Evolutionary conservation across 1,140 invertebrate genomes (phyloP).

Genomic region (Pollicipes pollicipes): DNA sequence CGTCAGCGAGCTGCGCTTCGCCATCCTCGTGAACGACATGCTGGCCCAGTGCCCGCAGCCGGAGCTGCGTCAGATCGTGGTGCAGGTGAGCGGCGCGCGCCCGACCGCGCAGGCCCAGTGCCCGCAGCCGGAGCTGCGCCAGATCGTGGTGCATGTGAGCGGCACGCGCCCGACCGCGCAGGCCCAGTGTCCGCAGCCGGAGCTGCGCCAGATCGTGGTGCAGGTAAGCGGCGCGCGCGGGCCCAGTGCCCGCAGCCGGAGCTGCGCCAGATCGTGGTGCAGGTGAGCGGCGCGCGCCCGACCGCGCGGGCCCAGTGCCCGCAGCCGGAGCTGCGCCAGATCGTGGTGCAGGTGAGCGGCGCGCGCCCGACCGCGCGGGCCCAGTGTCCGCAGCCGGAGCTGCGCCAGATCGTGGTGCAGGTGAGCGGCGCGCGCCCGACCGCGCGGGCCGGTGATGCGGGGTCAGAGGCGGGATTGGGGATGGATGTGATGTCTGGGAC

Average conservation of each 20-base stretch:
- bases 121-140: slow-evolving; percentile 67
- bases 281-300: too few relatives aligned
- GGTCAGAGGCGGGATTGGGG: too few relatives aligned
- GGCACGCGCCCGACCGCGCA: too few relatives aligned
- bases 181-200: slow-evolving; percentile 40
- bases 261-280: slow-evolving; percentile 85
- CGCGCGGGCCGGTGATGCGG: too few relatives aligned
- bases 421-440: too few relatives aligned
- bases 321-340: too few relatives aligned
- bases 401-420: slow-evolving; percentile 82
- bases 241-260: slow-evolving; percentile 46
- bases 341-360: too few relatives aligned
- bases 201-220: slow-evolving; percentile 84
- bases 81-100: slow-evolving; percentile 61
- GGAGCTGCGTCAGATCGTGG: slow-evolving; percentile 81
- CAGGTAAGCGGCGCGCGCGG: slow-evolving; percentile 45
- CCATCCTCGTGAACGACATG: slow-evolving; percentile 83
- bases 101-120: too few relatives aligned
- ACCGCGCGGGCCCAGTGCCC: too few relatives aligned
- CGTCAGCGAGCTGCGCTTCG: slow-evolving; percentile 86
- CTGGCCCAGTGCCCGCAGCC: slow-evolving; percentile 70
- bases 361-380: too few relatives aligned
- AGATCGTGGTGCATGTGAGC: slow-evolving; percentile 72
- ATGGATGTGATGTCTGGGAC: too few relatives aligned
- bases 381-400: slow-evolving; percentile 48